phyloP scores from a whole-genome alignment of 2,797 vertebrate genomes.

The Acomys russatus region DNA sequence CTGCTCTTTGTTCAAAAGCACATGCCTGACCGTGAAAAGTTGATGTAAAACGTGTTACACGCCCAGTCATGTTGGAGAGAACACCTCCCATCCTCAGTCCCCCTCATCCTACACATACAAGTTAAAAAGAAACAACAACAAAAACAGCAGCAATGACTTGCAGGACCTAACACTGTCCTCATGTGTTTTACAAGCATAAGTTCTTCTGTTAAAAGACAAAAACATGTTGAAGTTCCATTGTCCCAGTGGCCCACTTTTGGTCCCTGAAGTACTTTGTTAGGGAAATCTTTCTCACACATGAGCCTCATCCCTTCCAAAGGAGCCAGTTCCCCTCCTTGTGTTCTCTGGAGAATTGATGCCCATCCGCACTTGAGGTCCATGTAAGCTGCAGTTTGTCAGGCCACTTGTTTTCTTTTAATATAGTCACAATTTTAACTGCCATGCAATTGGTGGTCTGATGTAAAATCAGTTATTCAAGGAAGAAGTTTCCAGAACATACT shows the following conservation, averaged over 20 bases:
- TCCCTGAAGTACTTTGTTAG: conserved; percentile 69
- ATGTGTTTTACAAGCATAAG: conserved; percentile 83
- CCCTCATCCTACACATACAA: conserved; percentile 64
- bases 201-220: conserved; percentile 81
- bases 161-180: conserved; percentile 68
- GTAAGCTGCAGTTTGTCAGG: conserved; percentile 20
- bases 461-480: conserved; percentile 65
- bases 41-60: conserved; percentile 80
- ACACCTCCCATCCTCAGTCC: conserved; percentile 16
- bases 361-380: not conserved
- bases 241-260: conserved; percentile 61
- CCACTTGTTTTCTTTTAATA: conserved; percentile 47
- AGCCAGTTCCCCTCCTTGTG: conserved; percentile 11
- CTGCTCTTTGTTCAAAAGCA: conserved; percentile 83
- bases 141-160: conserved; percentile 69
- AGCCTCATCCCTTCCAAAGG: conserved; percentile 38
- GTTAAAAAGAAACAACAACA: conserved; percentile 34
- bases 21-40: conserved; percentile 82
- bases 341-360: conserved; percentile 46
- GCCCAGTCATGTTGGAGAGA: conserved; percentile 78
- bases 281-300: conserved; percentile 68
- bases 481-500: conserved; percentile 33
- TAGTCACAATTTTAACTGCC: conserved; percentile 19
- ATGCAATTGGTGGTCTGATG: not conserved
- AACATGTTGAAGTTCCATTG: conserved; percentile 76